These are phyloP conservation scores for Scomber japonicus DNA, from an alignment of 2,113 vertebrate genomes.

Conservation along the genomic window DNA sequence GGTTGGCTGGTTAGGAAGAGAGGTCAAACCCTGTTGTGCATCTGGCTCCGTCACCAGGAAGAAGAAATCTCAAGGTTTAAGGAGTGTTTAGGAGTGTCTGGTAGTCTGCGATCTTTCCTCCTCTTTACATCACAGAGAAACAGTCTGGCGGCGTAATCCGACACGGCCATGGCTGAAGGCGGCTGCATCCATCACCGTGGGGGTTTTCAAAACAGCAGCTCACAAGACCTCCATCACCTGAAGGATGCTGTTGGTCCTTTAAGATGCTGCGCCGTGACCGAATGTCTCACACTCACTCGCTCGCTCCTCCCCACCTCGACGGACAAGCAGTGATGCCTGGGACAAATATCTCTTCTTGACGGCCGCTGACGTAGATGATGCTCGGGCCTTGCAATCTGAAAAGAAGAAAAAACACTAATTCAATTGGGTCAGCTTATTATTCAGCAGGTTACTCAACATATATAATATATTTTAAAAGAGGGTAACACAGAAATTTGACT, in stretches of 20 bases:
- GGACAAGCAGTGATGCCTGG: neutral
- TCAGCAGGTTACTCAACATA: neutral
- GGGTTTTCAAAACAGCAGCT: constrained; percentile 14
- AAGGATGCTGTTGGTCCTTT: constrained; percentile 44
- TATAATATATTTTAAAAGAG: neutral
- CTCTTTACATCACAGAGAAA: constrained; percentile 58
- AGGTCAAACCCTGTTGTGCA: neutral
- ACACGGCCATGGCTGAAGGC: constrained; percentile 38
- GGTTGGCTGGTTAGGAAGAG: no score
- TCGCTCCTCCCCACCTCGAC: neutral
- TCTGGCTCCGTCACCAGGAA: constrained; percentile 13
- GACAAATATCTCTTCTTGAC: neutral
- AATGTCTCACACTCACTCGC: neutral
- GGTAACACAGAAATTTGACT: neutral
- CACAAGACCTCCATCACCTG: constrained; percentile 59
- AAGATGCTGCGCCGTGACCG: constrained; percentile 13
- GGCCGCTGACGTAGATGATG: neutral
- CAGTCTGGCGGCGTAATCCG: constrained; percentile 20
- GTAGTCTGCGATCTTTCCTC: constrained; percentile 1
- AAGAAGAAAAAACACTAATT: neutral
- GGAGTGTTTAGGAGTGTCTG: neutral
- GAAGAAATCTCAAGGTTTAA: neutral
- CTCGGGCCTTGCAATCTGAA: neutral
- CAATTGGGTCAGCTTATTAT: neutral
- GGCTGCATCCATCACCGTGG: constrained; percentile 61